Percentiles rank a stretch among this genome's conserved stretches.
phyloP scores from a whole-genome alignment of 2,113 vertebrate species.

The Megalops atlanticus region DNA sequence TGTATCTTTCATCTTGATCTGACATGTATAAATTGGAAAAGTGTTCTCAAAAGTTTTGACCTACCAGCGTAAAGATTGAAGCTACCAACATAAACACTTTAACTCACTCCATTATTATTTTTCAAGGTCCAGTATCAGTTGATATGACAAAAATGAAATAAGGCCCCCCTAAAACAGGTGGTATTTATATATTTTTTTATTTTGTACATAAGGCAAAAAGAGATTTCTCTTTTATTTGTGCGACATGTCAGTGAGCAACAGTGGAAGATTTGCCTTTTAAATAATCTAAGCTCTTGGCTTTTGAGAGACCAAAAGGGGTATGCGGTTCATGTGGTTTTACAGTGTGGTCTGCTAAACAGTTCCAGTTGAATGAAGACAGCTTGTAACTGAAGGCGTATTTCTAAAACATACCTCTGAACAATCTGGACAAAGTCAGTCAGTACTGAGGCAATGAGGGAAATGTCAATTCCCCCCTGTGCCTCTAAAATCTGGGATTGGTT shows the following conservation, averaged over 20 bases:
- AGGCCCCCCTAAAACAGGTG: not conserved
- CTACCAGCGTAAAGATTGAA: too few species aligned
- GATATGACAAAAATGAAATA: not conserved
- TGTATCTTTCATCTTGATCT: conserved; percentile 1
- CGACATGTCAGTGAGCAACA: not conserved
- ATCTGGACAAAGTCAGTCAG: too few species aligned
- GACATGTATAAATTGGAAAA: not conserved
- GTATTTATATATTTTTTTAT: not conserved
- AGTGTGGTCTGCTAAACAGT: not conserved
- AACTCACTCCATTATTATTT: not conserved
- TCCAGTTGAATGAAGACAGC: not conserved
- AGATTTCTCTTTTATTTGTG: not conserved
- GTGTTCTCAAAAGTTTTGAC: not conserved
- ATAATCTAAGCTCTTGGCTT: not conserved
- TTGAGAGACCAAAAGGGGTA: not conserved
- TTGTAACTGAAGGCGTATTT: not conserved
- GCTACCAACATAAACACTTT: conserved; percentile 4
- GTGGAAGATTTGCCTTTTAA: not conserved
- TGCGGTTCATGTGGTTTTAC: not conserved
- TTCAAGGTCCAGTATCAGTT: not conserved
- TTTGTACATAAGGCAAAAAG: not conserved
- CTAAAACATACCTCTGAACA: not conserved
- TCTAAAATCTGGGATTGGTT: not conserved
- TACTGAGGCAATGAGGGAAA: too few species aligned
- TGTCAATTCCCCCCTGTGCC: not conserved